Evolutionary conservation across 23 tunicate genomes (phyloP), one percentile per base, ranked within the genome.

Genomic region (Trididemnum nubilum): DNA sequence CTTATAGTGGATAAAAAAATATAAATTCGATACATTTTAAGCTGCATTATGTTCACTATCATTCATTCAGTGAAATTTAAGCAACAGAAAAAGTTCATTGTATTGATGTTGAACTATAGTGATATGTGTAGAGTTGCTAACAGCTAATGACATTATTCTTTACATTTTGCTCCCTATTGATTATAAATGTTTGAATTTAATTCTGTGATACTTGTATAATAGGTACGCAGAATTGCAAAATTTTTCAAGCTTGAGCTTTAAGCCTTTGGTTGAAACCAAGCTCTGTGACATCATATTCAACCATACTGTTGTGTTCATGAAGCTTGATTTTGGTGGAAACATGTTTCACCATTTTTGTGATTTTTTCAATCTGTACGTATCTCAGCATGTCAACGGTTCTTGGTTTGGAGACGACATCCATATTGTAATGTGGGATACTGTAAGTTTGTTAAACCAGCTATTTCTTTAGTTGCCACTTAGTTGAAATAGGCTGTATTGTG

Each of bases 341-440:
- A 84, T 93, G 86, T 93, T 90, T 87, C 90, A 85, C 76, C 90
- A 85, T 70, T 85, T 85, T 65, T 85, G 90, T 66, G 90, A 85
- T 33, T 85, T 85, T 57, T 85, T 85, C 73, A 85, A 85, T 57
- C 79, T 85, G 15, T 85, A 85, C 49, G 9, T 85, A 15, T 77
- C 90, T 2, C 90, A 85, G 35, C 90, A 93, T 57, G 80, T 87
- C 29, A 87, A 93, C 64, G 73, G 64, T 28, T 87, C 93, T 0
- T 81, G 87, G 86, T 93, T 93, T 35, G 87, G 80, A 29, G 71
- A 61, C 24, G 87, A 93, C 40, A 73, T 80, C 1, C 90, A 85
- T 30, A 83, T 93, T 58, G 83, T 93, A 1, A 93, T 87, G 93
- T 93, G 98, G 98, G 98, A 93, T 51, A 84, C 98, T 51, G 98